Evolutionary conservation across 2,113 vertebrate species (phyloP), one percentile per base, ranked within the genome.

Genomic region (Eudyptes chrysolophus): DNA sequence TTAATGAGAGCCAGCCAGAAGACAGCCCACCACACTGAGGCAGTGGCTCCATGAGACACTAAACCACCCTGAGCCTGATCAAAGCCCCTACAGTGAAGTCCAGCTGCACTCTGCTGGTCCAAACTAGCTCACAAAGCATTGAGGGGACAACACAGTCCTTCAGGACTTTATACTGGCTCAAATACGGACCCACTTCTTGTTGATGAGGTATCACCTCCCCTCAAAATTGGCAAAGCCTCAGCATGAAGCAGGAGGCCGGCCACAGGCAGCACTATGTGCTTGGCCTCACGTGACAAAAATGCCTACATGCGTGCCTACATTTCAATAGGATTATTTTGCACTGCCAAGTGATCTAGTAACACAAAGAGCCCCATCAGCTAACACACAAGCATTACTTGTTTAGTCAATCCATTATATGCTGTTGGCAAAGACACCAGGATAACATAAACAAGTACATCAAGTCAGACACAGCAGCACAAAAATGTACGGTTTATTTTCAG

Each of bases 401-500:
- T 22, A 24, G 80, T 36, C 54, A 27, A 29, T 13, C 62, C 62
- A 9, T 21, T 9, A 49, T 2, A 16, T 2, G 15, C 55, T 21
- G 38, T 11, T 54, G 77, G 76, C 29, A 68, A 38, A 66, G 21
- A 46, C 68, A 58, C 16, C 49, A 38, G 24, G 21, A 16, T 27
- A 74, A 75, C 32, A 11, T 27, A 25, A 66, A 49, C 3, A 55
- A 71, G 71, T 19, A 78, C 85, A 89, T 49, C 18, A 34, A 61
- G 66, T 30, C 94, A 89, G 84, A 92, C 84, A 65, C 61, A 66
- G 44, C 55, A 84, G 30, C 83, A 95, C 72, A 75, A 57, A 82
- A 84, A 75, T 0, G 6, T 7, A 54, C 55, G 44, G 57, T 96
- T 97, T 92, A 96, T 96, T 97, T 75, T 72, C 52, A 64, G 61